Base-by-base conservation (phyloP, 2,888 invertebrate genomes). In the Conops quadrifasciatus region DNA sequence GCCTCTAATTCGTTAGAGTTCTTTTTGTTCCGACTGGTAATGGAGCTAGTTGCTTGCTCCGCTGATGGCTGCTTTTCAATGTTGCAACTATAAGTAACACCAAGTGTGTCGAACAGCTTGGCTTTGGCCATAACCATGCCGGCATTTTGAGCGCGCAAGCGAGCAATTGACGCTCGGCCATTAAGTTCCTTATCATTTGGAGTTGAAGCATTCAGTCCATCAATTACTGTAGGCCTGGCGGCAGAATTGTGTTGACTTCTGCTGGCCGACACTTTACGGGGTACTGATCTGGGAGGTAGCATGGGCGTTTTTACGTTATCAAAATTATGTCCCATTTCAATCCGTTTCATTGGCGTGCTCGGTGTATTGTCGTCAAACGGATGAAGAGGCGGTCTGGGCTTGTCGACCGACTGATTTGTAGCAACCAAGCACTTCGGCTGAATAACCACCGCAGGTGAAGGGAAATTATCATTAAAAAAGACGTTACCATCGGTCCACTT, bases 41-140 rank as follows among this genome's bases (percentile, higher is more conserved):
- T 58, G 4, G 11, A 16, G 3, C 7, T 3, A 28, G 30, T n/a
- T 16, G 49, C 2, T 49, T 64, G 49, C 15, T n/a, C 7, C 67
- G 69, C 0, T 68, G 69, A 13, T 28, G 3, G 53, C 51, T 68
- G 45, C 28, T 71, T 26, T 70, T 74, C 49, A 71, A 16, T 63
- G 26, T 68, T 68, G 24, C 70, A 66, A 21, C n/a, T 67, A 9
- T 36, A 36, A 7, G 4, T 36, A 21, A 49, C 71, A 15, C 75
- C 87, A 75, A 83, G 75, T 11, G 87, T 87, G 81, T 93, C 92
- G 79, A 93, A 94, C 28, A 93, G 86, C 81, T 90, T 91, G 0
- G 93, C 93, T 86, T 93, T 93, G 1, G 92, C 93, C 72, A 93
- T 85, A 0, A 94, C 94, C 87, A 93, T 93, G 9, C 94, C 94